These are phyloP conservation scores for Cassiopea andromeda DNA, from an alignment of 30 jellyfish, hydroid and myxozoan species.

Conservation along the genomic window DNA sequence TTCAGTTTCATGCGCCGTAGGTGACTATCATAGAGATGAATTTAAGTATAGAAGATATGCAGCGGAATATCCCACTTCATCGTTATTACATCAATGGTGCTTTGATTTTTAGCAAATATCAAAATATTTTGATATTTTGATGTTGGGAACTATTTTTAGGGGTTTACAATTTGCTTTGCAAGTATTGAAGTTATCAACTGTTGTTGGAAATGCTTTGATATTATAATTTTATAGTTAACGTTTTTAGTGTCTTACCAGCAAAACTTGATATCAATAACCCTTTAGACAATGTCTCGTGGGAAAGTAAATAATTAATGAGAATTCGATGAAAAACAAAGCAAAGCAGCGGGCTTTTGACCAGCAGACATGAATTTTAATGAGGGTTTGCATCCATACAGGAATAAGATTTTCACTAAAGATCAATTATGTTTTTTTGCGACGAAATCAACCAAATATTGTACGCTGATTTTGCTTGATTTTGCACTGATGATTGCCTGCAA, in stretches of 20 bases:
- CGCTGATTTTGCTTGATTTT: not conserved
- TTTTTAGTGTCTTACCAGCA: too few species aligned
- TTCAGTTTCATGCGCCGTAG: too few species aligned
- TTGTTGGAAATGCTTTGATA: too few species aligned
- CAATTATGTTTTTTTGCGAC: not conserved
- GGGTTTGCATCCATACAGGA: constrained; percentile 13
- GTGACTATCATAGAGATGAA: too few species aligned
- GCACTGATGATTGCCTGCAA: not conserved
- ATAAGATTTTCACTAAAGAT: constrained; percentile 9
- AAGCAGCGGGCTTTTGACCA: constrained; percentile 38
- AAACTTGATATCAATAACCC: not conserved
- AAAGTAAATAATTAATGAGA: constrained; percentile 30
- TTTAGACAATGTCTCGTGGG: not conserved
- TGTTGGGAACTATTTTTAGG: too few species aligned
- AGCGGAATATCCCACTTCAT: too few species aligned
- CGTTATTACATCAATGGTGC: too few species aligned
- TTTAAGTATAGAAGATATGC: too few species aligned
- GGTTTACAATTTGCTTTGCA: too few species aligned
- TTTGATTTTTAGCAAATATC: too few species aligned
- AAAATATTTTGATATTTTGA: too few species aligned
- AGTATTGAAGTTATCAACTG: too few species aligned
- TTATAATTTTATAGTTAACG: not conserved
- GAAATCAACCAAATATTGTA: not conserved
- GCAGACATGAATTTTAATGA: constrained; percentile 49
- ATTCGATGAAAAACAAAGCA: not conserved